Conservation (phyloP, 2,888 invertebrate species). For the Drosophila nigricruria region DNA sequence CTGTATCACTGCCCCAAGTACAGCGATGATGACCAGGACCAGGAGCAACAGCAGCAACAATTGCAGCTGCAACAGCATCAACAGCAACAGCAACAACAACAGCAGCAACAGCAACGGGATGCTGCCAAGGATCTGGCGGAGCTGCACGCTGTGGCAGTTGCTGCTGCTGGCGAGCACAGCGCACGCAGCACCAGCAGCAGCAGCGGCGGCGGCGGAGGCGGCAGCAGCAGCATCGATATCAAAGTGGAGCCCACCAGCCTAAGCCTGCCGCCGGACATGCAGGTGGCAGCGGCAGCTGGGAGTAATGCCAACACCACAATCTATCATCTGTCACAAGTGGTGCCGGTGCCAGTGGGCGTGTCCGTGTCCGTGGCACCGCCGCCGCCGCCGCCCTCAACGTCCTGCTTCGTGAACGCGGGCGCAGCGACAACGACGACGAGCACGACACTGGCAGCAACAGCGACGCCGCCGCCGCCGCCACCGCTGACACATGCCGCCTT, state of each 20-base stretch:
- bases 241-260: conserved; percentile 76
- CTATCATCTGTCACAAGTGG: conserved; percentile 79
- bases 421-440: conserved; percentile 32
- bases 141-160: conserved; percentile 69
- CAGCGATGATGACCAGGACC: conserved; percentile 73
- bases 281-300: conserved; percentile 44
- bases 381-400: conserved; percentile 57
- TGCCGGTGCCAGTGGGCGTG: conserved; percentile 62
- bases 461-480: conserved; percentile 17
- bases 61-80: conserved; percentile 46
- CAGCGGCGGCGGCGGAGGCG: conserved; percentile 17
- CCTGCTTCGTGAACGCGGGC: conserved; percentile 47
- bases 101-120: conserved; percentile 71
- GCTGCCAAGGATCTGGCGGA: conserved; percentile 80
- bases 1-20: conserved; percentile 73
- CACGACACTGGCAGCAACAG: not conserved
- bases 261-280: conserved; percentile 59
- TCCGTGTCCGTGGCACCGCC: conserved; percentile 55
- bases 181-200: conserved; percentile 51
- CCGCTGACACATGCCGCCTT: conserved; percentile 7
- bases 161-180: conserved; percentile 44
- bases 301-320: conserved; percentile 58
- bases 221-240: conserved; percentile 70
- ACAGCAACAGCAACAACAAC: conserved; percentile 45
- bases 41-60: conserved; percentile 48